Evolutionary conservation across 2,113 vertebrate genomes (phyloP).

Genomic region (Eulemur macaco): DNA sequence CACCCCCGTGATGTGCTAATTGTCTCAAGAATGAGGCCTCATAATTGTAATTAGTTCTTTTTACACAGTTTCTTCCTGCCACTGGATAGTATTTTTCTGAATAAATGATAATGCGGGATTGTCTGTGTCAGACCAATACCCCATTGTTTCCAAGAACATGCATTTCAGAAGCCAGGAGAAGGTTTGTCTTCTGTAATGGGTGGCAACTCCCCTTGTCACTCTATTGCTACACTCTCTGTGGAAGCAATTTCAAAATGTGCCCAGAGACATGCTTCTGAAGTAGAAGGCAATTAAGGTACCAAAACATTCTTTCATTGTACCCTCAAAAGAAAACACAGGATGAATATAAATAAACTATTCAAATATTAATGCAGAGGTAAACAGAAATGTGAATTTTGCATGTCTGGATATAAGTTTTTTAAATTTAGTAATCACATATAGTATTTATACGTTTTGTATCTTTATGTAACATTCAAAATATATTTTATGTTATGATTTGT

Average conservation of each 20-base stretch:
- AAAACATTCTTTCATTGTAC: neutral
- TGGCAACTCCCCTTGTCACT: neutral
- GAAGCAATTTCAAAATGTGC: neutral
- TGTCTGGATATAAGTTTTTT: neutral
- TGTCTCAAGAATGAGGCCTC: conserved; percentile 13
- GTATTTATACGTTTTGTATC: neutral
- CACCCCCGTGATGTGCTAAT: conserved; percentile 40
- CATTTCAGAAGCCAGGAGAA: neutral
- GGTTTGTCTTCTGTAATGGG: neutral
- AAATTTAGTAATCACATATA: neutral
- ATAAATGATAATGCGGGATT: conserved; percentile 42
- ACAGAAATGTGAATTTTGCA: neutral
- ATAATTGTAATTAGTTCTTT: conserved; percentile 65
- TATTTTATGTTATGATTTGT: neutral
- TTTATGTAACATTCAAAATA: neutral
- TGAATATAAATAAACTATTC: neutral
- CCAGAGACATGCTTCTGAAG: neutral
- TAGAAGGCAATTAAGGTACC: neutral
- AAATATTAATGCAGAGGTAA: neutral
- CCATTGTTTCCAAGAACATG: neutral
- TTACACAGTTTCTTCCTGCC: conserved; percentile 35
- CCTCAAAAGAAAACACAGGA: neutral
- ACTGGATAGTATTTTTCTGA: conserved; percentile 11
- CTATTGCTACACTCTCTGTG: neutral
- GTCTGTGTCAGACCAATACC: neutral